Evolutionary conservation across 35 echinoderm and acorn worm species (phyloP).

Genomic region (Lytechinus variegatus): DNA sequence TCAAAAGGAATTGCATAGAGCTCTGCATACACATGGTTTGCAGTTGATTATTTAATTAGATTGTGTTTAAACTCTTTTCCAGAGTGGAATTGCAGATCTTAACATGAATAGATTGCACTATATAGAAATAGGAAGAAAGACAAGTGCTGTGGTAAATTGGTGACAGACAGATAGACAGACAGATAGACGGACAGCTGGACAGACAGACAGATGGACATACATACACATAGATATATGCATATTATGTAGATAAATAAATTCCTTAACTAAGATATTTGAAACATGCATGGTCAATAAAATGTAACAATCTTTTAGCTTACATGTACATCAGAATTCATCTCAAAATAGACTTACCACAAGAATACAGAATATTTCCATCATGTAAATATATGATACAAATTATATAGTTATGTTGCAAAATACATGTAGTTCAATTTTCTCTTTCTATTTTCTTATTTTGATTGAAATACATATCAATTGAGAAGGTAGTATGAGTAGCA

Average conservation of each 20-base stretch:
- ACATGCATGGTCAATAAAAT: neutral
- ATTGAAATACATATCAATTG: neutral
- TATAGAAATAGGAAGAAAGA: neutral
- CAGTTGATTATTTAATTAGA: neutral
- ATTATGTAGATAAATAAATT: slow-evolving; percentile 23
- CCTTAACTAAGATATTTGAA: neutral
- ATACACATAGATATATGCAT: neutral
- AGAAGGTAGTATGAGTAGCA: neutral
- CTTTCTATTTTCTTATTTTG: no score
- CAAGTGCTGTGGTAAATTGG: neutral
- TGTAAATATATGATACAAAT: neutral
- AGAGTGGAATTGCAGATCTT: neutral
- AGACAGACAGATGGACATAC: neutral
- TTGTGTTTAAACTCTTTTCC: neutral
- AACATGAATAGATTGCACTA: neutral
- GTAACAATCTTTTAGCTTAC: no score
- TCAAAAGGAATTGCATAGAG: neutral
- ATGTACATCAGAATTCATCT: no score
- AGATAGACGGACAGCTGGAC: neutral
- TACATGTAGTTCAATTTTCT: no score
- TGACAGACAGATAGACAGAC: slow-evolving; percentile 17
- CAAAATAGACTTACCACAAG: no score
- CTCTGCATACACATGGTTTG: neutral
- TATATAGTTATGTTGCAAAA: no score
- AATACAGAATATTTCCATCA: no score